These are phyloP conservation scores for Saccostrea cuccullata DNA, from an alignment of 1,140 invertebrate genomes.

Conservation along the genomic window DNA sequence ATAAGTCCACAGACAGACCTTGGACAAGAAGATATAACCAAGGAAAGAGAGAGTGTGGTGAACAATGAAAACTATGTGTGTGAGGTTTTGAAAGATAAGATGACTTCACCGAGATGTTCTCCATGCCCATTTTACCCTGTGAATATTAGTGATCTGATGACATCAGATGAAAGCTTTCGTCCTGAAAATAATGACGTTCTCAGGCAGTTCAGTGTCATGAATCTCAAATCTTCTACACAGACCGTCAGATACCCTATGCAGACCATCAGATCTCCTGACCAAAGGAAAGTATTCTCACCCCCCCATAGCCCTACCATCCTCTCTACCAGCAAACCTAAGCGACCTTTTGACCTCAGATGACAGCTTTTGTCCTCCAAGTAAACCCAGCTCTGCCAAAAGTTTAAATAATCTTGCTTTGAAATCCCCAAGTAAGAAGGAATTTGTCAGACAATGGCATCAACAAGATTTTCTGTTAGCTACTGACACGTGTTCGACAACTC, in stretches of 20 bases:
- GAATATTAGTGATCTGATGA: conserved; percentile 4
- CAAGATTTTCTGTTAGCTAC: background rate
- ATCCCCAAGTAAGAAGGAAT: background rate
- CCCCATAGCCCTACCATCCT: background rate
- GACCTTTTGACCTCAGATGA: conserved; percentile 14
- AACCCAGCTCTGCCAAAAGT: background rate
- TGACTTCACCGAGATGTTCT: background rate
- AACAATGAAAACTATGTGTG: conserved; percentile 8
- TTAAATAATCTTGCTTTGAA: background rate
- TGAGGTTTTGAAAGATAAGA: background rate
- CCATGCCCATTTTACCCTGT: background rate
- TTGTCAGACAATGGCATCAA: conserved; percentile 22
- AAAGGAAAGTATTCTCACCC: conserved; percentile 1
- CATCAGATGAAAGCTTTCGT: conserved; percentile 17
- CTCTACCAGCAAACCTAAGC: conserved; percentile 4
- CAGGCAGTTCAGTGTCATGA: background rate
- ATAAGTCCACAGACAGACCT: background rate
- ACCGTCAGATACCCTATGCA: no score
- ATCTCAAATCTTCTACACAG: background rate
- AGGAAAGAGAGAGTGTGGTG: background rate
- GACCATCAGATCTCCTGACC: background rate
- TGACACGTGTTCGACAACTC: background rate
- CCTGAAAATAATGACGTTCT: background rate
- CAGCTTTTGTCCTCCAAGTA: conserved; percentile 12
- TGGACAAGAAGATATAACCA: background rate